A percentile compares a stretch with the other conserved stretches of the same genome.
These are phyloP conservation scores for Cephalopterus ornatus DNA, from an alignment of 2,113 vertebrate species.

Conservation along the genomic window DNA sequence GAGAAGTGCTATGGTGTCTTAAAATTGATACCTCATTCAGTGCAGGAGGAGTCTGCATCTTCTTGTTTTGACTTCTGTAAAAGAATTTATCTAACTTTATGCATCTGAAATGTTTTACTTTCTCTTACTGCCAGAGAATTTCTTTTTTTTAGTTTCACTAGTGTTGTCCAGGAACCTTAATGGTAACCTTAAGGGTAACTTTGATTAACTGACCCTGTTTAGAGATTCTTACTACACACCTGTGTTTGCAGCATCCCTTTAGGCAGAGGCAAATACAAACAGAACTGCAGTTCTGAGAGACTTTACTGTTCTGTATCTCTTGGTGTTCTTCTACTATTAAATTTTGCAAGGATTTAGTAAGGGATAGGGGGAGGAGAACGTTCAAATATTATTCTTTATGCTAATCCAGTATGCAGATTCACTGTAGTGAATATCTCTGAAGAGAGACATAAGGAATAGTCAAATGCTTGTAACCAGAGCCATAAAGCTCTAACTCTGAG, in stretches of 20 bases:
- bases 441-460: background rate
- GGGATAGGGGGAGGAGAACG: rapidly evolving
- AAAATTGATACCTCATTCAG: background rate
- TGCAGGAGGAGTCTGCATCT: background rate
- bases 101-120: background rate
- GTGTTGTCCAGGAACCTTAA: background rate
- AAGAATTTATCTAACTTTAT: background rate
- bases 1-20: background rate
- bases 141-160: background rate
- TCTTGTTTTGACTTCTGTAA: background rate
- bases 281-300: background rate
- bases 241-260: background rate
- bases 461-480: background rate
- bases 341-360: background rate
- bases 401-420: background rate
- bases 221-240: background rate
- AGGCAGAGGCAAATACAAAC: background rate
- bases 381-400: background rate
- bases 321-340: background rate
- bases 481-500: background rate
- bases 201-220: background rate
- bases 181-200: background rate
- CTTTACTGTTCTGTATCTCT: background rate
- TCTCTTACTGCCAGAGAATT: background rate
- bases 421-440: background rate